Evolutionary conservation across 1,140 invertebrate species (phyloP), one percentile per base, ranked within the genome.

Genomic region (Nylanderia fulva): DNA sequence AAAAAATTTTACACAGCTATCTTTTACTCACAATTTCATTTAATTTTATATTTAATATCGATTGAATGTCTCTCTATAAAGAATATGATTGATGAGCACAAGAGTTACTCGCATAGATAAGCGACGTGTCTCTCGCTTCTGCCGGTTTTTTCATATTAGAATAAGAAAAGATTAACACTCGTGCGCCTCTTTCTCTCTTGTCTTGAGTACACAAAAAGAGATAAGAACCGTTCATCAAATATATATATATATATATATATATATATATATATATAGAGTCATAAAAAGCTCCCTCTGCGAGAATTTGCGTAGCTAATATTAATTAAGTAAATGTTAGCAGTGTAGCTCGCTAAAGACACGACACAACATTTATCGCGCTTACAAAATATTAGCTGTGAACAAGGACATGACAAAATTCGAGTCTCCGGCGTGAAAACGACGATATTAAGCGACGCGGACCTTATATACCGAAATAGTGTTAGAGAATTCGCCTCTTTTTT

Each of bases 391-490:
- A 82, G 6, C 66, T 39, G 9, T 29, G 15, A 52, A 60, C 27
- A 72, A 24, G n/a, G n/a, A n/a, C 45, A 82, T 72, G 27, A 82
- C 77, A 27, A 45, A n/a, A 82, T 82, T 72, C 52, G 66, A 58
- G 48, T n/a, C 58, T 82, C 72, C 66, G 24, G 27, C 13, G n/a
- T 72, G 60, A 82, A 82, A 45, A n/a, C 36, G 77, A 56, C 36
- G 11, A 72, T 72, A 82, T 82, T 80, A 60, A 54, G 15, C 45
- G 15, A 15, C 42, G 13, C 13, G 15, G 11, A 45, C 11, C n/a
- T n/a, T n/a, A n/a, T n/a, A n/a, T n/a, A n/a, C n/a, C 52, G 52
- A 72, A 58, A 13, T 72, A 36, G 45, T 72, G 56, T 48, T 79
- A 45, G 48, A 56, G 64, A n/a, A n/a, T 24, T 42, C 64, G 24